Percentiles rank a stretch among this genome's conserved stretches.
These are phyloP conservation scores for Acipenser ruthenus DNA, from an alignment of 2,797 vertebrate species.

Conservation along the genomic window DNA sequence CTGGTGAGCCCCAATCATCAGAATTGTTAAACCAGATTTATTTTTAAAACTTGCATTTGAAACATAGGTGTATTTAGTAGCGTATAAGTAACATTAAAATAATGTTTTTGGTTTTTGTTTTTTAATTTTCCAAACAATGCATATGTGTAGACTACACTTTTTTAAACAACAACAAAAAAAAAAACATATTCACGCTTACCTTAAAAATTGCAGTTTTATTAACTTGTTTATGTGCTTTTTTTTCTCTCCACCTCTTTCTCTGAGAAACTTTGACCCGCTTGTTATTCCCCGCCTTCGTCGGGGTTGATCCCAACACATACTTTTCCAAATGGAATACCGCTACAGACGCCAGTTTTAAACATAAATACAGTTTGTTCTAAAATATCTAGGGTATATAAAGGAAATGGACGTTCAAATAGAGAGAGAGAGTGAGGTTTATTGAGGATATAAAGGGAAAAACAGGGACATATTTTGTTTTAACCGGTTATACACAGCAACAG, in stretches of 20 bases:
- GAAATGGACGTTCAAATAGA: no score
- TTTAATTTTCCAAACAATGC: background rate
- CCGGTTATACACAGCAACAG: no score
- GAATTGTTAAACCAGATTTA: no score
- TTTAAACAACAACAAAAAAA: background rate
- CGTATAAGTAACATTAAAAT: background rate
- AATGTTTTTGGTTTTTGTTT: background rate
- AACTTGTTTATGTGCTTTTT: conserved; percentile 1
- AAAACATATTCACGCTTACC: background rate
- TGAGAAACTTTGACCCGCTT: conserved; percentile 11
- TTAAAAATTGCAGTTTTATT: background rate
- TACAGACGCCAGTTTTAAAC: no score
- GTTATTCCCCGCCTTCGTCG: no score
- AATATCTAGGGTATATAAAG: no score
- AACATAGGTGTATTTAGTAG: background rate
- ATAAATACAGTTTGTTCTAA: no score
- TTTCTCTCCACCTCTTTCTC: background rate
- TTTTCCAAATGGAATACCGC: no score
- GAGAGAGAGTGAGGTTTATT: no score
- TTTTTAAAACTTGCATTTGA: background rate
- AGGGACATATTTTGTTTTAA: no score
- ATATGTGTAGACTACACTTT: background rate
- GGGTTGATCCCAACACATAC: no score
- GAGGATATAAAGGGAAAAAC: no score
- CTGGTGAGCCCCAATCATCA: background rate